Base-by-base conservation (phyloP, 1,140 invertebrate genomes). In the Danaus plexippus region DNA sequence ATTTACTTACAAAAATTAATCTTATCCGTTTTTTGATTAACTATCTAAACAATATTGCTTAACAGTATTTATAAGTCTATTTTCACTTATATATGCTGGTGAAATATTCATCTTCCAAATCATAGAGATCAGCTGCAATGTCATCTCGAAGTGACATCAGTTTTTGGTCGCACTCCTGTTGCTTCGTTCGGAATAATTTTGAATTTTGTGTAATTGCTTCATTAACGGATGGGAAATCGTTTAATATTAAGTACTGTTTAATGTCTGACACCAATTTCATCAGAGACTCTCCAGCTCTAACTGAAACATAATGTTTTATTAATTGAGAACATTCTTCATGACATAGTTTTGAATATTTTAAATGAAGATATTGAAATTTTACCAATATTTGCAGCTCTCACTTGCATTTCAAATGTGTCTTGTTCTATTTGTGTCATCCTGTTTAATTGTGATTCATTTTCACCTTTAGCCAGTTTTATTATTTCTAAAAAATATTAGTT, bases 21-120 rank as follows among this genome's bases (percentile, higher is more conserved):
- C 7, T 32, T 6, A 32, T 32, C 22, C 2, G 22, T 32, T 32
- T 32, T 32, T 3, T 32, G 2, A 32, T 8, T 32, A 32, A 32
- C 22, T 32, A 15, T 15, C 15, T 15, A 3, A 32, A 32, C 22
- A 32, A 32, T 32, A 3, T 32, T 2, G 22, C 5, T 32, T 32
- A 32, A 32, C 22, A 8, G 22, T 32, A 32, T 32, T 32, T 32
- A 32, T 32, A 7, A 32, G 7, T 32, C 22, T 32, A 53, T 46
- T 50, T 53, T 88, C 82, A 94, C 88, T 98, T 98, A 85, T 96
- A 97, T 69, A 95, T 93, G 62, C 96, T 98, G 6, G 95, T 97
- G 80, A 98, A 98, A 87, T 98, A 98, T 89, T 99, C 97, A 88
- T 98, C 97, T 90, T 99, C 97, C 43, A 98, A 87, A 87, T 98